These are phyloP conservation scores for Vesta saturnalis DNA, from an alignment of 2,888 invertebrate genomes.

Conservation along the genomic window DNA sequence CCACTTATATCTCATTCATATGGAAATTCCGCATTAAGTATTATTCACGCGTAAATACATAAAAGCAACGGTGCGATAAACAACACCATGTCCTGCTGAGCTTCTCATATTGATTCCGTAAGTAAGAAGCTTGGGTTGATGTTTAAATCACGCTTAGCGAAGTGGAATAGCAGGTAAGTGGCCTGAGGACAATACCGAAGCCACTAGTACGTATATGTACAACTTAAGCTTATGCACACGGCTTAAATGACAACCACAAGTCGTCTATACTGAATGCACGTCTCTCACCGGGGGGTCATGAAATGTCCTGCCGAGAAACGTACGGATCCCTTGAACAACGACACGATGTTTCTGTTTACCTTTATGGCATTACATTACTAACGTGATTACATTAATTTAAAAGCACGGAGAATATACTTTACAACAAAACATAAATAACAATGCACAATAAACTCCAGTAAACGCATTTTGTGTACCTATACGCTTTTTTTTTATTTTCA, in stretches of 20 bases:
- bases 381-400: constrained; percentile 39
- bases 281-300: constrained; percentile 35
- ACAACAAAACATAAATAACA: neutral
- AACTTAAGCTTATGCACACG: constrained; percentile 38
- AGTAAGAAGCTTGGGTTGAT: constrained; percentile 43
- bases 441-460: neutral
- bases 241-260: constrained; percentile 39
- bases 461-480: too few species aligned
- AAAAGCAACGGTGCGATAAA: constrained; percentile 35
- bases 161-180: constrained; percentile 39
- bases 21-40: constrained; percentile 34
- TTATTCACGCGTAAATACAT: constrained; percentile 39
- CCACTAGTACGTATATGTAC: constrained; percentile 42
- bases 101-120: constrained; percentile 43
- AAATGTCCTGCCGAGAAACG: constrained; percentile 35
- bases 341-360: constrained; percentile 36
- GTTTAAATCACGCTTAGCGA: constrained; percentile 44
- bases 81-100: constrained; percentile 37
- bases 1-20: constrained; percentile 36
- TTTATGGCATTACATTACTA: constrained; percentile 39
- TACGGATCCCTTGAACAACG: constrained; percentile 26
- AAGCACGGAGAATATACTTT: constrained; percentile 8
- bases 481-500: too few species aligned
- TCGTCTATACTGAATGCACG: constrained; percentile 30
- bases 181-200: constrained; percentile 35